Evolutionary conservation across 2,797 vertebrate species (phyloP), one percentile per base, ranked within the genome.

Genomic region (Danionella dracula): DNA sequence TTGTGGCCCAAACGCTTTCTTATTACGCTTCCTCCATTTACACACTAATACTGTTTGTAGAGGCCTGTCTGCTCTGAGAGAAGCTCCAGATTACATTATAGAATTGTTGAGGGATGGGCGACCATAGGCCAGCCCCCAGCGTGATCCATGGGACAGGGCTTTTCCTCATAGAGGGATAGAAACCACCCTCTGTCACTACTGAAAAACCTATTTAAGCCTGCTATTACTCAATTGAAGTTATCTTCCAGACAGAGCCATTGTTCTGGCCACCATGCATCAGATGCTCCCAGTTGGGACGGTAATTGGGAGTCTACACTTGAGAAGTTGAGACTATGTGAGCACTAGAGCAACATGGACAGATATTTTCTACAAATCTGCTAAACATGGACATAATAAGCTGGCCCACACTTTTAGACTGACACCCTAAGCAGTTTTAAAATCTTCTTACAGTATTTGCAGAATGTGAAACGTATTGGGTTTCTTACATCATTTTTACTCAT

Each of bases 31-130:
- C 34, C 64, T 68, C 80, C 84, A 85, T 90, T 89, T 89, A 84
- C 83, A 83, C 84, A 83, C 83, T 90, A 90, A 90, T 90, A 83
- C 80, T 82, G 84, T 89, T 88, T 86, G 83, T 69, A 5, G 68
- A 72, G 80, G 76, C 74, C 76, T 62, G 82, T 81, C 81, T 83
- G 77, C 81, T 83, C 83, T 70, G 77, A 62, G 21, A 85, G 73
- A 84, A 84, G 79, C 85, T 88, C 84, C 84, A 87, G 85, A 90
- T 90, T 89, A 87, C 87, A 90, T 90, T 89, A 89, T 78, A 68
- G 74, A 34, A 57, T n/a, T 15, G 32, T 62, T 58, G 57, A 31
- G n/a, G 66, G 51, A 55, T 55, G 66, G 71, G 34, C 32, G 44
- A 72, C 8, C 4, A 49, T 54, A 64, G 63, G 58, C 15, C 2